These are phyloP conservation scores for Saturnia pavonia DNA, from an alignment of 2,888 invertebrate genomes.

Conservation along the genomic window DNA sequence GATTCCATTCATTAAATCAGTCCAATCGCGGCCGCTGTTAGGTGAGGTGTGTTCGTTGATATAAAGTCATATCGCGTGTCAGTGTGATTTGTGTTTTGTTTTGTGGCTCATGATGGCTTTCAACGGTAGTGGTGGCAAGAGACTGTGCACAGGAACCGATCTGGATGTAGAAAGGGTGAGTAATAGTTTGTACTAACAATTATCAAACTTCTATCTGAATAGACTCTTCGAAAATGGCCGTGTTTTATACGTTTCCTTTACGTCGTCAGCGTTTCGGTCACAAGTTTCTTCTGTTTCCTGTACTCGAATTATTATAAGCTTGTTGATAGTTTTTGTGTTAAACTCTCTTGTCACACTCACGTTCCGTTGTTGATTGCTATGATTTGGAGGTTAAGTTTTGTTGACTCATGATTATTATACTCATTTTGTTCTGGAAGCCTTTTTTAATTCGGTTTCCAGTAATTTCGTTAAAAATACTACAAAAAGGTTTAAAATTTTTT, in stretches of 20 bases:
- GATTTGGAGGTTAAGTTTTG: constrained; percentile 75
- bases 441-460: neutral
- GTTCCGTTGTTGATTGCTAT: constrained; percentile 70
- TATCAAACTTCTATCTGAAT: constrained; percentile 56
- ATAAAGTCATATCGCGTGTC: constrained; percentile 64
- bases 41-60: constrained; percentile 54
- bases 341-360: constrained; percentile 58
- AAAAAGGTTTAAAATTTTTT: neutral
- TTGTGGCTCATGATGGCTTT: constrained; percentile 87
- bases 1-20: constrained; percentile 62
- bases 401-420: constrained; percentile 61
- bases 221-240: constrained; percentile 75
- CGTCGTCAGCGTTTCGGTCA: constrained; percentile 59
- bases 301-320: constrained; percentile 35
- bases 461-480: neutral
- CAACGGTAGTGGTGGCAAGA: constrained; percentile 85
- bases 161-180: constrained; percentile 79
- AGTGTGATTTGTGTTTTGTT: constrained; percentile 81
- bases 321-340: constrained; percentile 34
- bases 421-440: constrained; percentile 23
- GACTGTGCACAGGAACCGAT: constrained; percentile 78
- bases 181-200: constrained; percentile 41
- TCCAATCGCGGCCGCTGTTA: constrained; percentile 62
- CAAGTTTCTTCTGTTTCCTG: constrained; percentile 34
- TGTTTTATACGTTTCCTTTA: constrained; percentile 68